Evolutionary conservation across 2,797 vertebrate genomes (phyloP), one percentile per base, ranked within the genome.

Genomic region (Sus cebifrons): DNA sequence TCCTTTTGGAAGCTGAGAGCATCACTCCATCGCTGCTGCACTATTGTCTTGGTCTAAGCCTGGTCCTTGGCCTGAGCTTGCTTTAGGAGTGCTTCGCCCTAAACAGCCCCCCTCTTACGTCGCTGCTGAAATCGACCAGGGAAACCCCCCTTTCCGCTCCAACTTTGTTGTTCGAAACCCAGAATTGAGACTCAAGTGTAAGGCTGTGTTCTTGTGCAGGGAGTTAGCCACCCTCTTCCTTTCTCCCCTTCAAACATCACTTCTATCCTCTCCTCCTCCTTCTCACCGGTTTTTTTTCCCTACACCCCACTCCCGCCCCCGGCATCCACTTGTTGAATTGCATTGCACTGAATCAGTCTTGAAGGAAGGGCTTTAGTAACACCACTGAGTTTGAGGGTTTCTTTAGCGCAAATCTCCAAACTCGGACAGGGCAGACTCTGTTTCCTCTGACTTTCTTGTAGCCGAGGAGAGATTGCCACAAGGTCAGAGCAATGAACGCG

Each of bases 101-200:
- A 23, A 97, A 91, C 18, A 49, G 13, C n/a, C 5, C 71, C n/a
- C 49, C 54, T 27, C 73, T 96, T 75, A 94, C 74, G 40, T 56
- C 75, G 20, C 65, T 84, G 9, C 27, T 86, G 23, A 67, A 86
- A 54, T 87, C 65, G 77, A 23, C 40, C 78, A 88, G 81, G 25
- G 64, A 90, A 97, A 89, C 54, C 77, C 54, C 44, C 52, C 7
- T 74, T 95, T 95, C 65, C 14, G 49, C 89, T 88, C 60, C 70
- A 89, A 36, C 86, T 97, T 78, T 40, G 56, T 89, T 97, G 86
- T 81, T 95, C 74, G 89, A 86, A 79, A 14, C 10, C 65, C 14
- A 14, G 85, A 94, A 95, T 21, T 3, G 23, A 95, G 82, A 86
- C 73, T 25, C 58, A 85, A 79, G 67, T 68, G 71, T 68, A 95